A percentile compares a stretch with the other conserved stretches of the same genome.
phyloP scores from a whole-genome alignment of 2,888 invertebrate genomes.

The Spatulosminthurus flaviceps region DNA sequence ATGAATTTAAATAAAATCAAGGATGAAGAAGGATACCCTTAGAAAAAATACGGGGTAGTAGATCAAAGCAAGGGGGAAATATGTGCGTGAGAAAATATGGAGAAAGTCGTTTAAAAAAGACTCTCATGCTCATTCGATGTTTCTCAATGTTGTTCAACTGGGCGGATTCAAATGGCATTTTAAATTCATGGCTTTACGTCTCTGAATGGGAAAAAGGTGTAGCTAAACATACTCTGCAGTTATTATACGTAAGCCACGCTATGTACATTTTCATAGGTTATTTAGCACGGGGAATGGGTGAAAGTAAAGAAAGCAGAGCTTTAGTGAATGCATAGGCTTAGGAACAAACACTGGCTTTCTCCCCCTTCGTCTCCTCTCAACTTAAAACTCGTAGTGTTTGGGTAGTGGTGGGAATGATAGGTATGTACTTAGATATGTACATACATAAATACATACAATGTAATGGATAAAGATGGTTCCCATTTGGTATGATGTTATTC shows the following conservation, averaged over 20 bases:
- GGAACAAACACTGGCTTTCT: constrained; percentile 1
- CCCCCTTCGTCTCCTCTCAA: background rate
- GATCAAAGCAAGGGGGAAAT: background rate
- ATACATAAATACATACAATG: background rate
- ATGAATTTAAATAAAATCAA: background rate
- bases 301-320: background rate
- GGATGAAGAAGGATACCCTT: too few species aligned
- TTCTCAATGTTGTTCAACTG: too few species aligned
- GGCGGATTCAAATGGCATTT: constrained; percentile 52
- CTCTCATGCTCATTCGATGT: constrained; percentile 45
- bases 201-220: too few species aligned
- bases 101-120: constrained; percentile 5
- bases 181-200: constrained; percentile 46
- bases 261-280: too few species aligned
- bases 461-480: constrained; percentile 3
- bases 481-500: constrained; percentile 20
- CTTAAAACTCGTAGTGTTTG: too few species aligned
- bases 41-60: background rate
- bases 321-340: background rate
- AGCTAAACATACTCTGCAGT: background rate
- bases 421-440: background rate
- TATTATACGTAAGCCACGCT: too few species aligned
- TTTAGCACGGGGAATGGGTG: too few species aligned
- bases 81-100: background rate
- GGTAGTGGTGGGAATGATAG: too few species aligned